Evolutionary conservation across 2,113 vertebrate species (phyloP), one percentile per base, ranked within the genome.

Genomic region (Mungos mungo): DNA sequence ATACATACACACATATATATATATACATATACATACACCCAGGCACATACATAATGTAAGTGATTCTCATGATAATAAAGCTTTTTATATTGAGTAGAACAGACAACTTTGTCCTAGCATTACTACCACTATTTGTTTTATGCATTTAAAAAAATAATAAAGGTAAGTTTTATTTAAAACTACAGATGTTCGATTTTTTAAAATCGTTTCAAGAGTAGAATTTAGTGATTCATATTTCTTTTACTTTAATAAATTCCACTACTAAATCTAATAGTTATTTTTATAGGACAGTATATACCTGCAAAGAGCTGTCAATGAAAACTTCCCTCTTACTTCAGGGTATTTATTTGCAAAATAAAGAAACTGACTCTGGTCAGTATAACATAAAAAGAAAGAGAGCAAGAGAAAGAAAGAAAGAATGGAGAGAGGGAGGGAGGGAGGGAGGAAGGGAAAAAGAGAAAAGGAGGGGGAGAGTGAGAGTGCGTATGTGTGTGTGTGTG

Each of bases 231-330:
- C 57, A 0, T 60, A 23, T 84, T 95, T 88, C 38, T 77, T 93
- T 93, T 35, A 71, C 25, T 65, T 23, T 83, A 74, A 76, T 41
- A 69, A 52, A 38, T 38, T 72, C 4, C 4, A 88, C 27, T 87
- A 90, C 16, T 82, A 86, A 87, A 33, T 69, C 7, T 23, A 90
- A 47, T n/a, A 19, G 74, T 82, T 76, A 77, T 47, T 91, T 95
- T 95, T 7, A 66, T 65, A 68, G 80, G 77, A 31, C 63, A 33
- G 21, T 57, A 33, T 57, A 10, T 47, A 54, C 14, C n/a, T 66
- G 14, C 54, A 90, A 85, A 97, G 31, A 9, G 5, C 60, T 89
- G 38, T 72, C 31, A 38, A 27, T 79, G n/a, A 85, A 84, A 92
- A 33, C 5, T 0, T 33, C 21, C 27, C 50, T 15, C 47, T 84